A percentile compares a stretch with the other conserved stretches of the same genome.
These are phyloP conservation scores for Oscheius sp. DNA, from an alignment of 2,888 invertebrate species.

Conservation along the genomic window DNA sequence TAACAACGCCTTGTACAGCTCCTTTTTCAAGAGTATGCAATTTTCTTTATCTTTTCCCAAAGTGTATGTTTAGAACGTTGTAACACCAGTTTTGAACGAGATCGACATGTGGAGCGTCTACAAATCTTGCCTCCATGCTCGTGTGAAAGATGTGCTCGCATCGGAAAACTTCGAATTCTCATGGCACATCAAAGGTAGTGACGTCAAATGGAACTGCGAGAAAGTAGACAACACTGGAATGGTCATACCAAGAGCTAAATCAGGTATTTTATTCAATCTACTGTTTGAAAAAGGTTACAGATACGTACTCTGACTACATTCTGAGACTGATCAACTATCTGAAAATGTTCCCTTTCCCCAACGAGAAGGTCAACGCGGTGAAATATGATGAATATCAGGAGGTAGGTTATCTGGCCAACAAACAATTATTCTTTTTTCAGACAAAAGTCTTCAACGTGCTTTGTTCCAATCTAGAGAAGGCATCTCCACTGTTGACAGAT, in stretches of 20 bases:
- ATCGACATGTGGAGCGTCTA: conserved; percentile 31
- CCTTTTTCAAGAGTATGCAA: not conserved
- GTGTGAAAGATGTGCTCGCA: not conserved
- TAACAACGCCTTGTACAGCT: not conserved
- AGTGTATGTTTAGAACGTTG: not conserved
- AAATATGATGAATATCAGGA: conserved; percentile 34
- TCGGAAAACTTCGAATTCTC: not conserved
- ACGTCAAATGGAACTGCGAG: conserved; percentile 37
- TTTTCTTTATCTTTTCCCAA: not conserved
- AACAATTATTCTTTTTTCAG: conserved; percentile 1
- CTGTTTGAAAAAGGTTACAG: not conserved
- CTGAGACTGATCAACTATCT: conserved; percentile 35
- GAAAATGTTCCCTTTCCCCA: conserved; percentile 34
- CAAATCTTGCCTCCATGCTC: conserved; percentile 9
- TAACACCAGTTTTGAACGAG: not conserved
- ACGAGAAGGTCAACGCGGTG: conserved; percentile 31
- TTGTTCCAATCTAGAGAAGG: conserved; percentile 31
- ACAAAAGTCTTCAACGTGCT: conserved; percentile 34
- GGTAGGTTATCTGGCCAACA: not conserved
- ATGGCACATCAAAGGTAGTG: conserved; percentile 20
- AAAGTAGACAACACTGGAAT: conserved; percentile 22
- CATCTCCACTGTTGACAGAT: conserved; percentile 9
- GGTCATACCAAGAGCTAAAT: conserved; percentile 22
- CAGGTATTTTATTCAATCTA: conserved; percentile 8
- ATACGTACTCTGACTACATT: conserved; percentile 26